Evolutionary conservation across 2,113 vertebrate species (phyloP).

Genomic region (Epinephelus fuscoguttatus): DNA sequence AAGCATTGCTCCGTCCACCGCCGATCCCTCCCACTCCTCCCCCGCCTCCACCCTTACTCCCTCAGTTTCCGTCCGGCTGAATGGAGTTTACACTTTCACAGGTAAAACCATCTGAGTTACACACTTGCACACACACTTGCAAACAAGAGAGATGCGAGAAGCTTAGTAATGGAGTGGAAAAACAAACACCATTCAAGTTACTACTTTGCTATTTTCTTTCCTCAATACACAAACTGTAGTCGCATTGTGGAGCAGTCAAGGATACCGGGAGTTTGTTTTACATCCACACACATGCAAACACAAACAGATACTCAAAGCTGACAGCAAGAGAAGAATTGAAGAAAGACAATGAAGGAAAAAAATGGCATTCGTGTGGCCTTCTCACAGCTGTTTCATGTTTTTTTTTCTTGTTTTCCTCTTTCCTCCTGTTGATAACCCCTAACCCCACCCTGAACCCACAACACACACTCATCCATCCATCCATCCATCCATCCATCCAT

Average conservation of each 20-base stretch:
- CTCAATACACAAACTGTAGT: conserved; percentile 36
- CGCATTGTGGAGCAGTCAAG: conserved; percentile 44
- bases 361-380: conserved; percentile 48
- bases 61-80: conserved; percentile 80
- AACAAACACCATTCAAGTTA: conserved; percentile 40
- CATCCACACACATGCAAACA: not conserved
- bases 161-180: conserved; percentile 48
- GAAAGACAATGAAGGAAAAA: conserved; percentile 34
- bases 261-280: conserved; percentile 35
- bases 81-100: conserved; percentile 83
- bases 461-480: conserved; percentile 46
- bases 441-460: conserved; percentile 8
- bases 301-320: conserved; percentile 6
- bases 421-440: conserved; percentile 55
- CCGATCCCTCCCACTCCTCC: conserved; percentile 26
- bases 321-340: not conserved
- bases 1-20: conserved; percentile 16
- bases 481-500: conserved; percentile 3
- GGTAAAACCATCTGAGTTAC: conserved; percentile 79
- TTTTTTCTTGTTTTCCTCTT: conserved; percentile 75
- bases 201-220: conserved; percentile 22
- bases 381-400: conserved; percentile 67
- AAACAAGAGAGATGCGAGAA: conserved; percentile 5
- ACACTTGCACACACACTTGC: conserved; percentile 55
- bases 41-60: conserved; percentile 64